Percentiles rank a stretch among this genome's conserved stretches.
These are phyloP conservation scores for Haliaeetus leucogaster DNA, from an alignment of 2,113 vertebrate species.

Conservation along the genomic window DNA sequence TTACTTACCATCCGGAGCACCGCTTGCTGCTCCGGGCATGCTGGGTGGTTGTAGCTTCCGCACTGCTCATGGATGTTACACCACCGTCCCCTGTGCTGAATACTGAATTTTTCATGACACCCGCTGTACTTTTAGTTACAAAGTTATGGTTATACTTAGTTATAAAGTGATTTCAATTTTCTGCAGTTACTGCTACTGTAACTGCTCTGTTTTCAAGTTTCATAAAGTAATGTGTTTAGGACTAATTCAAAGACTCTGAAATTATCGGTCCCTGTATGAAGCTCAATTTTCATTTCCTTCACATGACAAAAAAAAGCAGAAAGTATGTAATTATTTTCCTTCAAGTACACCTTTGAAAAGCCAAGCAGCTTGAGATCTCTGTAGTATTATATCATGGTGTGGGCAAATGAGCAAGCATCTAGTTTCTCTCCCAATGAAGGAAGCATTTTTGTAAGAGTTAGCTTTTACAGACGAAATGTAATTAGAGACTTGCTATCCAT, in stretches of 20 bases:
- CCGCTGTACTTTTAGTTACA: not conserved
- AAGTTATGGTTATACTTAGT: not conserved
- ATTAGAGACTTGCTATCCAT: not conserved
- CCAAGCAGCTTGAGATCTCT: not conserved
- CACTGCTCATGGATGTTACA: not conserved
- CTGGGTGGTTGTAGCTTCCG: fast-evolving
- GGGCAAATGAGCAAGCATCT: not conserved
- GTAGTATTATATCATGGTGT: not conserved
- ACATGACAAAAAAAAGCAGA: not conserved
- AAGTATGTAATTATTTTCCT: not conserved
- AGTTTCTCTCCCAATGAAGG: not conserved
- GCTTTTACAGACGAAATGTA: not conserved
- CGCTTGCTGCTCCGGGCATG: not conserved
- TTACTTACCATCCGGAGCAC: not conserved
- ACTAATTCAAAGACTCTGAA: constrained; percentile 4
- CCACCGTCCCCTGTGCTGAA: not conserved
- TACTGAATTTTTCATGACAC: not conserved
- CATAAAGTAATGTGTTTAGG: not conserved
- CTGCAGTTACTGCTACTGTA: not conserved
- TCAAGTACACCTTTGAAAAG: not conserved
- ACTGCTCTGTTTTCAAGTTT: not conserved
- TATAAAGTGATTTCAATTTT: not conserved
- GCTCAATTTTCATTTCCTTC: constrained; percentile 11
- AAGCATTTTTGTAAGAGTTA: not conserved
- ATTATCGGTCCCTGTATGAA: not conserved